phyloP scores from a whole-genome alignment of 2,113 vertebrate genomes.

The Megaptera novaeangliae region DNA sequence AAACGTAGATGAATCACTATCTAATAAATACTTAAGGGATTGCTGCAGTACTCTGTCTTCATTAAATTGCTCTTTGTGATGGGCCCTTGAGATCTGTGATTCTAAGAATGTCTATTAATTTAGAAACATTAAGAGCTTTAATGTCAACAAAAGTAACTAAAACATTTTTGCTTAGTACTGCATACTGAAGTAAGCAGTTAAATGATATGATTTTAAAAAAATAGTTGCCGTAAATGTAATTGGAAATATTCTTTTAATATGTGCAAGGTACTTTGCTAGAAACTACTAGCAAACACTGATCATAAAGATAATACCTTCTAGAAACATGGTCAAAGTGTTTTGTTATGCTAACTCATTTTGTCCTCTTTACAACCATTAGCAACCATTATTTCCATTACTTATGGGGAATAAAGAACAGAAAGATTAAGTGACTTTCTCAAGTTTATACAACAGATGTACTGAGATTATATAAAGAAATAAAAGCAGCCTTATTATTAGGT shows the following conservation, averaged over 20 bases:
- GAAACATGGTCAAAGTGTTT: background rate
- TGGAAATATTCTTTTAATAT: background rate
- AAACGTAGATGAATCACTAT: background rate
- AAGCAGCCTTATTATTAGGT: background rate
- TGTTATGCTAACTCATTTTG: background rate
- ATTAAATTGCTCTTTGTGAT: constrained; percentile 28
- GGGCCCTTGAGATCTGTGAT: background rate
- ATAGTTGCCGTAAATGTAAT: background rate
- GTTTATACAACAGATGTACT: background rate
- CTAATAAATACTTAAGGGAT: constrained; percentile 33
- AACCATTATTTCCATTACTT: background rate
- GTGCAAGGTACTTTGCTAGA: background rate
- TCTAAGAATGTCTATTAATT: background rate
- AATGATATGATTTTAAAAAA: background rate
- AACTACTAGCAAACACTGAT: background rate
- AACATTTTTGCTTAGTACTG: background rate
- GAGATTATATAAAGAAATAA: background rate
- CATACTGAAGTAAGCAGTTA: background rate
- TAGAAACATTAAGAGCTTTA: background rate
- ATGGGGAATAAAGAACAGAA: background rate
- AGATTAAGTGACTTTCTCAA: background rate
- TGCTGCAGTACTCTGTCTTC: background rate
- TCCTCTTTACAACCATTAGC: background rate
- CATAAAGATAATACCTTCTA: background rate
- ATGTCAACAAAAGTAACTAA: constrained; percentile 16